A percentile compares a stretch with the other conserved stretches of the same genome.
These are phyloP conservation scores for Myotis myotis DNA, from an alignment of 2,797 vertebrate genomes.

Conservation along the genomic window DNA sequence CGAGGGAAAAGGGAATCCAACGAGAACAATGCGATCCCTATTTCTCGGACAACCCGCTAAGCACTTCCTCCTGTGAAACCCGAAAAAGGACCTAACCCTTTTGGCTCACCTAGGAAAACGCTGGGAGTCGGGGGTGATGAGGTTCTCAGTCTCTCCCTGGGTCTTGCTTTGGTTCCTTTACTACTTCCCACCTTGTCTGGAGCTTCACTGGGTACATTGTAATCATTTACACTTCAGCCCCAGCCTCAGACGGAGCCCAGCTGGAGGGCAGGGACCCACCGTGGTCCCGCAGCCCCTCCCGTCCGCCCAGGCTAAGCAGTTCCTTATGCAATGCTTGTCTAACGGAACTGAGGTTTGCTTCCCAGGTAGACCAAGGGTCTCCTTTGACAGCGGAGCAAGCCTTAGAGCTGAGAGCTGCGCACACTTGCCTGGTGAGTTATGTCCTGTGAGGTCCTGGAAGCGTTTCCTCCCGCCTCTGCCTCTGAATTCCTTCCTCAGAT, in stretches of 20 bases:
- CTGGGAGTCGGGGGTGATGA: too few species aligned
- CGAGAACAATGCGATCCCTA: background rate
- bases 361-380: background rate
- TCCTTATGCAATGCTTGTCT: background rate
- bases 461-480: background rate
- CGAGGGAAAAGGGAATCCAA: background rate
- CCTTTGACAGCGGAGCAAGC: background rate
- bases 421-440: background rate
- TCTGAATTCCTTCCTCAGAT: background rate
- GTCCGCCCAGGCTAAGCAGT: background rate
- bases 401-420: background rate
- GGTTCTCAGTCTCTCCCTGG: background rate
- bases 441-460: background rate
- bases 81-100: background rate
- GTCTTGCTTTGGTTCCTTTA: background rate
- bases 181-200: background rate
- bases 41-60: background rate
- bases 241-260: background rate
- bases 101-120: background rate
- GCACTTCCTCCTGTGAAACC: background rate
- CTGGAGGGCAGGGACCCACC: background rate
- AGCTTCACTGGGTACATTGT: background rate
- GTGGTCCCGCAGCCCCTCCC: rapidly evolving
- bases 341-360: background rate
- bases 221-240: background rate